phyloP scores from a whole-genome alignment of 2,113 vertebrate genomes.

The Alces alces region DNA sequence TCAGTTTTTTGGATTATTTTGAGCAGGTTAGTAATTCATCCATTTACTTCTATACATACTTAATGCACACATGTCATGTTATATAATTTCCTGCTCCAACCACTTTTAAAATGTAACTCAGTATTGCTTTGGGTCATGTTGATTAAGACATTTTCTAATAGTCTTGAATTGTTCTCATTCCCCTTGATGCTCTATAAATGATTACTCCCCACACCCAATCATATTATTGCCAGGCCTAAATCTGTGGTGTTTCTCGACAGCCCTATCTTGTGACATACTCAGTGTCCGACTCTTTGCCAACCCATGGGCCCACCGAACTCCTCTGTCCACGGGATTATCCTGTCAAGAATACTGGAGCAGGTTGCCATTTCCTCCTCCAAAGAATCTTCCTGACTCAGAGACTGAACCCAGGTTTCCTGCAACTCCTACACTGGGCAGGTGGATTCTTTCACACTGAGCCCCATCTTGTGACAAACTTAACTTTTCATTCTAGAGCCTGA shows the following conservation, averaged over 20 bases:
- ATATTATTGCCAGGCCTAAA: neutral
- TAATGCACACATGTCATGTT: neutral
- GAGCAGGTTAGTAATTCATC: neutral
- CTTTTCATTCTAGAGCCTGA: neutral
- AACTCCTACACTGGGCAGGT: neutral
- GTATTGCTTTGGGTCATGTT: neutral
- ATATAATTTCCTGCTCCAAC: neutral
- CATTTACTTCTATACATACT: neutral
- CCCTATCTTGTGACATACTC: neutral
- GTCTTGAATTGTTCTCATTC: neutral
- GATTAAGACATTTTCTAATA: neutral
- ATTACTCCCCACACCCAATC: neutral
- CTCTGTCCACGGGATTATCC: neutral
- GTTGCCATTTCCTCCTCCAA: neutral
- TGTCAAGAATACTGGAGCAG: neutral
- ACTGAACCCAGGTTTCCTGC: neutral
- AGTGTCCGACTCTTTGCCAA: neutral
- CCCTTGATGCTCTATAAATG: neutral
- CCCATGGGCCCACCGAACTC: neutral
- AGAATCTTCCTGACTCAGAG: neutral
- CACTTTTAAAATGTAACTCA: neutral
- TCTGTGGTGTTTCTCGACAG: neutral
- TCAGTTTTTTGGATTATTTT: neutral
- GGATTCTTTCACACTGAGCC: neutral
- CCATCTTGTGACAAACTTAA: neutral